phyloP scores from a whole-genome alignment of 2,113 vertebrate genomes.

The Xenopus laevis region DNA sequence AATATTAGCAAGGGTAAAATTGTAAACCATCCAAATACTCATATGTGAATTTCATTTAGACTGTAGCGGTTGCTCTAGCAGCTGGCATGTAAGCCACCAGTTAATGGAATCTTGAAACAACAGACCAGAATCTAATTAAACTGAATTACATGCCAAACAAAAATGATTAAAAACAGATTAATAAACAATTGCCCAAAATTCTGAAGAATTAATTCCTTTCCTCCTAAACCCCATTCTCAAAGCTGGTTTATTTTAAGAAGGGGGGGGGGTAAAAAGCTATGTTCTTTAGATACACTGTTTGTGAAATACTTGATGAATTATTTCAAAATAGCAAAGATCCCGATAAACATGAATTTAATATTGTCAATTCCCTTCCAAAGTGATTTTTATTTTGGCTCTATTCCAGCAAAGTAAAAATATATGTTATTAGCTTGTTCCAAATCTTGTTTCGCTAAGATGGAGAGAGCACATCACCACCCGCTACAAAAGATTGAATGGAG shows the following conservation, averaged over 20 bases:
- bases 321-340: not conserved
- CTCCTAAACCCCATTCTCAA: constrained; percentile 22
- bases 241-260: not conserved
- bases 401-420: constrained; percentile 4
- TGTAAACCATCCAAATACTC: constrained; percentile 78
- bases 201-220: constrained; percentile 56
- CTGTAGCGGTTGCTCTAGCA: constrained; percentile 72
- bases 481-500: constrained; percentile 33
- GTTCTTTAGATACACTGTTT: not conserved
- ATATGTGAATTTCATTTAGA: constrained; percentile 77
- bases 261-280: not conserved
- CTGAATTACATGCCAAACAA: constrained; percentile 75
- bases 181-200: constrained; percentile 69
- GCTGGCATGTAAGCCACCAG: constrained; percentile 74
- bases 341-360: constrained; percentile 17
- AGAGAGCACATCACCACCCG: constrained; percentile 26
- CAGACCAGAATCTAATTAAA: constrained; percentile 81
- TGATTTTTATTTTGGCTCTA: constrained; percentile 15
- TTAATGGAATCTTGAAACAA: constrained; percentile 80
- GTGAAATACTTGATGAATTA: constrained; percentile 10
- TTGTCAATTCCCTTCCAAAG: constrained; percentile 18
- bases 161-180: constrained; percentile 80
- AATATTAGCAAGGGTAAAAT: constrained; percentile 83
- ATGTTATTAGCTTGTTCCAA: constrained; percentile 35
- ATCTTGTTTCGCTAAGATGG: constrained; percentile 22